These are phyloP conservation scores for Dermatophagoides farinae DNA, from an alignment of 1,140 invertebrate genomes.

Conservation along the genomic window DNA sequence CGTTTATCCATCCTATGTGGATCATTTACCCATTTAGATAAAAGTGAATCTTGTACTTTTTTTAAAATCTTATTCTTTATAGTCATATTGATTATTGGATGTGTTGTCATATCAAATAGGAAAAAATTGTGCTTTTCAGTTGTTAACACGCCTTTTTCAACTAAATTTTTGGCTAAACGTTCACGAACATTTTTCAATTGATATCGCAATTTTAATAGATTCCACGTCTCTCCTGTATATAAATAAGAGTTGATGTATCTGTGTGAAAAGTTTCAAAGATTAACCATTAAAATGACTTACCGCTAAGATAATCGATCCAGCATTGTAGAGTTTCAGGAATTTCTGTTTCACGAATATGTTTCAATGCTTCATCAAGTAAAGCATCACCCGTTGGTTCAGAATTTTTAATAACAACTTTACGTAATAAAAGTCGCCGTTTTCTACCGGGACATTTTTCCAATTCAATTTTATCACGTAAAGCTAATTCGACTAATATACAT, in stretches of 20 bases:
- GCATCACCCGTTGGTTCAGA: constrained; percentile 92
- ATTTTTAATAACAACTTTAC: constrained; percentile 52
- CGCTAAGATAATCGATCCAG: constrained; percentile 99
- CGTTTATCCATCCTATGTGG: constrained; percentile 90
- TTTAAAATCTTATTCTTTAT: constrained; percentile 93
- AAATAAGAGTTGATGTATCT: too few relatives aligned
- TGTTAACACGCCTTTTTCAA: constrained; percentile 98
- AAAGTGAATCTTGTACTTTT: constrained; percentile 92
- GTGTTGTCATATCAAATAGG: constrained; percentile 99
- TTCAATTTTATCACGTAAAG: constrained; percentile 77
- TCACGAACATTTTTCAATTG: constrained; percentile 97
- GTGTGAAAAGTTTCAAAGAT: neutral
- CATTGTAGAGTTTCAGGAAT: constrained; percentile 90
- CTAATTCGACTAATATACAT: constrained; percentile 93
- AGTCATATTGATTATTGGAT: constrained; percentile 82
- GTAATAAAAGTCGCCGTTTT: constrained; percentile 59
- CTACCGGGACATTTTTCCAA: constrained; percentile 90
- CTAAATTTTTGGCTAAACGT: constrained; percentile 94
- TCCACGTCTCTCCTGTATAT: constrained; percentile 90
- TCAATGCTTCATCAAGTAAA: constrained; percentile 88
- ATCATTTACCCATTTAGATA: constrained; percentile 91
- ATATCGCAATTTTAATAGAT: constrained; percentile 91
- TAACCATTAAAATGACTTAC: constrained; percentile 33
- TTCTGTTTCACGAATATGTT: constrained; percentile 93
- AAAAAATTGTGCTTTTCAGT: constrained; percentile 99